Percentiles rank a stretch among this genome's conserved stretches.
Evolutionary conservation across 2,113 vertebrate species (phyloP).

Genomic region (Zosterops hypoxanthus): DNA sequence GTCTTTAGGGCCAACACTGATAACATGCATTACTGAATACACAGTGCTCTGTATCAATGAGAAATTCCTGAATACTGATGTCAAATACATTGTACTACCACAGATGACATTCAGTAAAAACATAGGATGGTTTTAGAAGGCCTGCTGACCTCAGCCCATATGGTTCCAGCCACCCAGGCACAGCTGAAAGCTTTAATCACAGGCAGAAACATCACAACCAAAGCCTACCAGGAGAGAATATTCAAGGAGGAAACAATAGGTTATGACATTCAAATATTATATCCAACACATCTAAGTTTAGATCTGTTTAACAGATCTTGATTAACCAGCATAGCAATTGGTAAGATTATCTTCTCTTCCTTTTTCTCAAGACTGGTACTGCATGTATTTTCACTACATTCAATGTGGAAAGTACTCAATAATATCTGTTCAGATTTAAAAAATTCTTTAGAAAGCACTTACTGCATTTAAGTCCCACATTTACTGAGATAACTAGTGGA

Average conservation of each 20-base stretch:
- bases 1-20: not conserved
- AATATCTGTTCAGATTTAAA: constrained; percentile 10
- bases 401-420: not conserved
- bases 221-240: not conserved
- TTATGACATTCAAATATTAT: not conserved
- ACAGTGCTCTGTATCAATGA: not conserved
- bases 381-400: not conserved
- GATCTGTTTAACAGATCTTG: not conserved
- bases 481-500: not conserved
- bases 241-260: not conserved
- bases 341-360: not conserved
- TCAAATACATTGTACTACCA: not conserved
- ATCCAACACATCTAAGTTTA: fast-evolving
- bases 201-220: not conserved
- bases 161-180: not conserved
- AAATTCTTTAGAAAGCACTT: constrained; percentile 14
- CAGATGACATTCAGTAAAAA: not conserved
- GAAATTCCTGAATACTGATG: not conserved
- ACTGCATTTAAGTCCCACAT: not conserved
- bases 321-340: not conserved
- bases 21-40: fast-evolving
- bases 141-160: not conserved
- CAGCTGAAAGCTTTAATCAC: not conserved
- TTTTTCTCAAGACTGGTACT: not conserved
- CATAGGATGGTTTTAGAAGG: not conserved